Base-by-base conservation (phyloP, 2,113 vertebrate species). In the Cryptotis parvus region DNA sequence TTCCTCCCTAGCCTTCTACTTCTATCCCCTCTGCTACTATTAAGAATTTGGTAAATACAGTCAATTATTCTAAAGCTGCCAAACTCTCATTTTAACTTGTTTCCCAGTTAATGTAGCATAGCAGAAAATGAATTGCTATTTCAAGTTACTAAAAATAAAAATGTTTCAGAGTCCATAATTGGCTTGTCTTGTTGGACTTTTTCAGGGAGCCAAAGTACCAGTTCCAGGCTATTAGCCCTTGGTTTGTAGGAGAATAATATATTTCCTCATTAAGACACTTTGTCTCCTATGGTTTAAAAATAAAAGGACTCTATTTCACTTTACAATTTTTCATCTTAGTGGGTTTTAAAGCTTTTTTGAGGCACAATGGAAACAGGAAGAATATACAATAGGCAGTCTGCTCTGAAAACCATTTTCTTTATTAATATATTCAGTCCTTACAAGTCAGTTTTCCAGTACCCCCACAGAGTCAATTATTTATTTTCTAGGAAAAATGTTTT, bases 161-260 rank as follows among this genome's bases (percentile, higher is more conserved):
- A 96, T 97, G 94, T 97, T 98, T 97, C 97, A 94, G 95, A 95
- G 93, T 94, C 92, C 69, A 31, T 96, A 97, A 97, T 98, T 98
- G 97, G 94, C 97, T 98, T 98, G 97, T 97, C 98, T 98, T 98
- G 97, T 98, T 97, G 97, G 95, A 97, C 96, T 98, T 98, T 97
- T 98, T 96, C n/a, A 97, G 94, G 91, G 94, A 97, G 95, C 97
- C 96, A 97, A 98, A 97, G 96, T 97, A 97, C 95, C 97, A 97
- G 97, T 98, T 98, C 97, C 98, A 98, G 97, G 97, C 97, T 98
- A 98, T 98, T 98, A 98, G 96, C 96, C 96, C 81, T 95, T 95
- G 87, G 93, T 95, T 97, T 97, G 86, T 95, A 97, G 93, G 81
- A 97, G 94, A 97, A 97, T 61, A 92, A 95, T 97, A 95, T 95